Evolutionary conservation across 2,113 vertebrate genomes (phyloP), one percentile per base, ranked within the genome.

Genomic region (Leptobrachium ailaonicum): DNA sequence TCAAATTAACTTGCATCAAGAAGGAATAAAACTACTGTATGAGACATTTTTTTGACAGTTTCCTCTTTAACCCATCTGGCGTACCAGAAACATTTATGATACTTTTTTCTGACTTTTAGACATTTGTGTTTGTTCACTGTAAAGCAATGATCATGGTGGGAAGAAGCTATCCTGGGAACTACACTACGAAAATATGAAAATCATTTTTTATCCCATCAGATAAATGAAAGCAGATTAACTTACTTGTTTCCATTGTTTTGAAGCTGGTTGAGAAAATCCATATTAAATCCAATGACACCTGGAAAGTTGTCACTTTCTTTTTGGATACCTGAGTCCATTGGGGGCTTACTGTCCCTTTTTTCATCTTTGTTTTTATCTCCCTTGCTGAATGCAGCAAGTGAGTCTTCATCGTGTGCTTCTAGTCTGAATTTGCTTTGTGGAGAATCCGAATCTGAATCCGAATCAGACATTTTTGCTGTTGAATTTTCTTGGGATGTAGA

Each of bases 221-320:
- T 43, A 2, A 20, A 53, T 47, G 60, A 13, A 2, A 41, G 43
- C 4, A 4, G 2, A n/a, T 41, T 12, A 13, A 81, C 79, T 75
- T 75, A 81, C 79, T 81, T 80, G 47, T n/a, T 14, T 62, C 72
- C 72, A 69, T 68, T 69, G 66, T 32, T 71, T 73, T 43, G 66
- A 6, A 41, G 3, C 47, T n/a, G 2, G 2, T 5, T 9, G 20
- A 75, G 50, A 32, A 81, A 81, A 41, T 75, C 53, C 9, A 50
- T 2, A 41, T 81, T 69, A 13, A 81, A 58, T 14, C 72, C 72
- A 69, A 75, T 75, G 0, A 6, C 20, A 62, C 12, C 12, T 0
- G 71, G 32, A 9, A 69, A 69, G 4, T 75, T 47, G 53, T 75
- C 42, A 41, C 50, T 62, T 75, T 81, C 79, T 50, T 66, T 67